phyloP scores from a whole-genome alignment of 2,888 invertebrate genomes.

The Gnatocerus cornutus region DNA sequence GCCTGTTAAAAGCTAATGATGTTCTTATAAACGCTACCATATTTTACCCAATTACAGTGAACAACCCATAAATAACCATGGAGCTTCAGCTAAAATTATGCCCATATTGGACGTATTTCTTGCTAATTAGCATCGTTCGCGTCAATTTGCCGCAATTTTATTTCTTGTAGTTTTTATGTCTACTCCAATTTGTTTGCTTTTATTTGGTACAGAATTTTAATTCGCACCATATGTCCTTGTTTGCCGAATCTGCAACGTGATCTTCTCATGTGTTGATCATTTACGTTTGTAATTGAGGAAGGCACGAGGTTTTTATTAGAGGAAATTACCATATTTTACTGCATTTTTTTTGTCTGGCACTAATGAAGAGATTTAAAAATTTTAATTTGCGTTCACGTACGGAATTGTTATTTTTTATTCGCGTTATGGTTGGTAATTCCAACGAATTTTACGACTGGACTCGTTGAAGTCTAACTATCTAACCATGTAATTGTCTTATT shows the following conservation, averaged over 20 bases:
- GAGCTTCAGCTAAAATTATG: neutral
- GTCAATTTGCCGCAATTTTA: slow-evolving; percentile 25
- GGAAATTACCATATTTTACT: neutral
- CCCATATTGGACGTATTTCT: neutral
- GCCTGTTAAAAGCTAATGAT: neutral
- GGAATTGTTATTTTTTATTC: neutral
- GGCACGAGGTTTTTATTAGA: slow-evolving; percentile 22
- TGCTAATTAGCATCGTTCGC: slow-evolving; percentile 22
- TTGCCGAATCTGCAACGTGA: slow-evolving; percentile 24
- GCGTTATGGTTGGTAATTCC: no score
- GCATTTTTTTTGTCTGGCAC: neutral
- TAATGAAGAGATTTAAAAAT: neutral
- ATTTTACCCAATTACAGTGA: slow-evolving; percentile 1
- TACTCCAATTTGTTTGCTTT: slow-evolving; percentile 32
- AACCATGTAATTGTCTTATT: no score
- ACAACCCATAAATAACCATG: neutral
- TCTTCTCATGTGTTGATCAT: slow-evolving; percentile 35
- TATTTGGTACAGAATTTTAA: slow-evolving; percentile 24
- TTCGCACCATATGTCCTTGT: slow-evolving; percentile 30
- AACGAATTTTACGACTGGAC: no score
- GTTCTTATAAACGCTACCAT: slow-evolving; percentile 2
- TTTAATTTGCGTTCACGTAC: neutral
- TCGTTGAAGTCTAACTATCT: no score
- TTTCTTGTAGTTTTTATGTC: slow-evolving; percentile 22
- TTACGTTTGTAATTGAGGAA: slow-evolving; percentile 9